These are phyloP conservation scores for Delia radicum DNA, from an alignment of 1,140 invertebrate genomes.

Conservation along the genomic window DNA sequence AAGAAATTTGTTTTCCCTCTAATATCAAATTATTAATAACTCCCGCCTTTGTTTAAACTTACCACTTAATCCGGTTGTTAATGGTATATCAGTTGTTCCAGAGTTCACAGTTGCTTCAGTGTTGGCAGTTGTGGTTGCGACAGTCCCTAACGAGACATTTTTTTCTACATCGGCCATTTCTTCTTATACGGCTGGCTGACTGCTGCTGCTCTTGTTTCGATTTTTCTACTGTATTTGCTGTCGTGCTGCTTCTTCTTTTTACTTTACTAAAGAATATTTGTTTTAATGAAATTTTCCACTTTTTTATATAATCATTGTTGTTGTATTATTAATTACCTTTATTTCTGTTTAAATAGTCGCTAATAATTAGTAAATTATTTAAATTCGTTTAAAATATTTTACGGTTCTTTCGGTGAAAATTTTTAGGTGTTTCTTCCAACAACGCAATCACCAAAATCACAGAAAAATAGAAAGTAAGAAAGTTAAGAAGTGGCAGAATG, in stretches of 20 bases:
- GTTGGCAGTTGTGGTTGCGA: constrained; percentile 28
- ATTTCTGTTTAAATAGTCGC: not conserved
- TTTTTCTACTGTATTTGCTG: constrained; percentile 30
- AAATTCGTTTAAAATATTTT: not conserved
- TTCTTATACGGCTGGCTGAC: not conserved
- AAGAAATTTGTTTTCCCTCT: constrained; percentile 32
- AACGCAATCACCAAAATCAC: constrained; percentile 26
- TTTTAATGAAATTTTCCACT: not conserved
- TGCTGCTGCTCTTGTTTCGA: constrained; percentile 31
- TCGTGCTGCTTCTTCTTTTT: constrained; percentile 5
- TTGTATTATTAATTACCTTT: not conserved
- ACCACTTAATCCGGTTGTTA: not conserved
- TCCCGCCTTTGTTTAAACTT: no score
- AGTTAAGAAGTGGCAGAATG: not conserved
- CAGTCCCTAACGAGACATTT: constrained; percentile 36
- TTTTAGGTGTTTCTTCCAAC: constrained; percentile 22
- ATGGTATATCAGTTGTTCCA: constrained; percentile 30
- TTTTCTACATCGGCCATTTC: constrained; percentile 50
- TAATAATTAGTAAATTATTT: not conserved
- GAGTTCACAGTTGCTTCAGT: not conserved
- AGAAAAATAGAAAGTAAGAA: constrained; percentile 25
- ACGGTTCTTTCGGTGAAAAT: constrained; percentile 20
- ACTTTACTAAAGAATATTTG: not conserved
- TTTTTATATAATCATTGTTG: not conserved
- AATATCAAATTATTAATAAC: no score